Conservation (phyloP, 1,140 invertebrate species). For the Arion vulgaris region DNA sequence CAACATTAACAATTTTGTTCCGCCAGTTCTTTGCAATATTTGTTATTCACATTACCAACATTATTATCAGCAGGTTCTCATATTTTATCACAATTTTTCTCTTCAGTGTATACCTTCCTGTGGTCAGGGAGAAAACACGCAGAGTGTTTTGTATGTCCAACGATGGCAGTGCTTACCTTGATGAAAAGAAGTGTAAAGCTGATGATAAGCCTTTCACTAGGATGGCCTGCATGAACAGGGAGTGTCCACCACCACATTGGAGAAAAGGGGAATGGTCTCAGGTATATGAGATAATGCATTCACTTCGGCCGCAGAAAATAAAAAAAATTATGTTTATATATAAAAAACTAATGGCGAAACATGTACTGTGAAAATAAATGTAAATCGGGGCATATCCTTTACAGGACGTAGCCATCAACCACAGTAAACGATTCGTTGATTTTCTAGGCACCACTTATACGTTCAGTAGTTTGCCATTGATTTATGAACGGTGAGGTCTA, state of each 20-base stretch:
- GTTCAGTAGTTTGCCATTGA: too few species aligned
- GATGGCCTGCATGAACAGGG: constrained; percentile 75
- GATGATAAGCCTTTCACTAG: constrained; percentile 72
- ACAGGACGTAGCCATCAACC: too few species aligned
- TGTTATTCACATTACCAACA: too few species aligned
- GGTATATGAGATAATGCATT: constrained; percentile 68
- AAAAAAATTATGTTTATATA: not conserved
- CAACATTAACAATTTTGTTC: too few species aligned
- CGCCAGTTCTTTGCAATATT: too few species aligned
- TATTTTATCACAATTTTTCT: too few species aligned
- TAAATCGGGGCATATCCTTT: too few species aligned
- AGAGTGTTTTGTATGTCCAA: constrained; percentile 77
- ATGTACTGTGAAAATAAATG: not conserved
- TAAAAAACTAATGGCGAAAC: not conserved
- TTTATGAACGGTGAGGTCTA: too few species aligned
- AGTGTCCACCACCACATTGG: constrained; percentile 79
- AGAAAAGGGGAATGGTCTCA: constrained; percentile 75
- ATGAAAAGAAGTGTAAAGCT: constrained; percentile 71
- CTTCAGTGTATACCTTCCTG: constrained; percentile 85
- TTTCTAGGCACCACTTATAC: too few species aligned
- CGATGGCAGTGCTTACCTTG: constrained; percentile 52
- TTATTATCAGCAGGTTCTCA: too few species aligned
- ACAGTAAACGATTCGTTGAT: too few species aligned
- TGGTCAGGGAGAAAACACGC: constrained; percentile 82
- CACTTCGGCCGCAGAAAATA: not conserved